phyloP scores from a whole-genome alignment of 2,797 vertebrate species.

The Rhodeus uyekii region DNA sequence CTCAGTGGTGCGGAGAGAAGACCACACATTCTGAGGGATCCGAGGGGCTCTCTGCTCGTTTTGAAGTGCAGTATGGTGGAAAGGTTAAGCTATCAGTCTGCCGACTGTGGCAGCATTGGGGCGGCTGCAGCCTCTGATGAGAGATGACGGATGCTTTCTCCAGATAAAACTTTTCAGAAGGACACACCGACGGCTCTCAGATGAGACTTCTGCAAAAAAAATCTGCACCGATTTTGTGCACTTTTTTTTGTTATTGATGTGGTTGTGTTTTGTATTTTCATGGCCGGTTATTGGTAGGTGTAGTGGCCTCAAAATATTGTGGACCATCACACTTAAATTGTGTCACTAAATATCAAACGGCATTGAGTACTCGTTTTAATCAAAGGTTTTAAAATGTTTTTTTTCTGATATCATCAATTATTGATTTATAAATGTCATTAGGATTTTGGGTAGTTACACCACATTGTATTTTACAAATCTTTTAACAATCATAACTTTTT shows the following conservation, averaged over 20 bases:
- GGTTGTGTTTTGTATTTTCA: background rate
- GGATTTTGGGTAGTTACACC: background rate
- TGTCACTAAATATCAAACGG: background rate
- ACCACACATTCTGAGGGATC: constrained; percentile 72
- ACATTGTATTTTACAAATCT: background rate
- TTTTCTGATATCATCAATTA: too few relatives aligned
- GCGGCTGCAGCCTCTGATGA: constrained; percentile 40
- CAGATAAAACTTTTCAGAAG: constrained; percentile 60
- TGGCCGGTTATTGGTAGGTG: background rate
- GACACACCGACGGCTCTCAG: background rate
- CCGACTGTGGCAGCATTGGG: constrained; percentile 57
- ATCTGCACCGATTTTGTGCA: background rate
- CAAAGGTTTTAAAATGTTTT: background rate
- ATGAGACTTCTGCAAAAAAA: constrained; percentile 47
- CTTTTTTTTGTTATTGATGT: background rate
- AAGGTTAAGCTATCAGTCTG: constrained; percentile 70
- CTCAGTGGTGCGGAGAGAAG: constrained; percentile 62
- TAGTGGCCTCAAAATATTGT: background rate
- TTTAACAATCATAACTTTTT: background rate
- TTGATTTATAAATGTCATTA: background rate
- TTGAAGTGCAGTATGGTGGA: constrained; percentile 64
- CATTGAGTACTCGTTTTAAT: background rate
- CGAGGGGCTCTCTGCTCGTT: constrained; percentile 56
- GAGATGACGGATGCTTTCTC: constrained; percentile 74
- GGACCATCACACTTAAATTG: background rate